These are phyloP conservation scores for Aldabrachelys gigantea DNA, from an alignment of 2,113 vertebrate genomes.

Conservation along the genomic window DNA sequence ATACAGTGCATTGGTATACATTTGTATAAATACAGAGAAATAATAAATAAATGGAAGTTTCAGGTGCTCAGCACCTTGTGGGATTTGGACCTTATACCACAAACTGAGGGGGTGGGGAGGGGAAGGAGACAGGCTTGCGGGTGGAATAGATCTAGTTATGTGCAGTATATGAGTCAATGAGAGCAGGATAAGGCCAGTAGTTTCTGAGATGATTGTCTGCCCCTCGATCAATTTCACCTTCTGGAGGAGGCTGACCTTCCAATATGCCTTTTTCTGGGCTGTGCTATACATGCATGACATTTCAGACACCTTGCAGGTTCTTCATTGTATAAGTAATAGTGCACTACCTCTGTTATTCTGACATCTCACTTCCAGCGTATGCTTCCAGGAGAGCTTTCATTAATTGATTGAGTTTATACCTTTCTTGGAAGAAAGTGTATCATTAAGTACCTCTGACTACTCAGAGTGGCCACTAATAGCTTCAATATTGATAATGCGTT, in stretches of 20 bases:
- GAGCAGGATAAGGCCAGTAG: neutral
- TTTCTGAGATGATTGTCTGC: neutral
- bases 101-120: too few species aligned
- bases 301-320: neutral
- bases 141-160: neutral
- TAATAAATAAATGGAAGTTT: neutral
- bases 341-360: neutral
- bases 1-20: neutral
- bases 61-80: neutral
- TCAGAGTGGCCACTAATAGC: neutral
- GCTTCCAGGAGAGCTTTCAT: neutral
- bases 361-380: neutral
- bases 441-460: neutral
- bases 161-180: neutral
- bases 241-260: neutral
- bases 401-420: neutral
- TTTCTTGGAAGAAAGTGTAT: neutral
- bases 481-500: neutral
- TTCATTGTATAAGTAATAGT: neutral
- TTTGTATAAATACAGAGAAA: neutral
- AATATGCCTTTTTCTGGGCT: neutral
- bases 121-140: neutral
- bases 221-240: neutral
- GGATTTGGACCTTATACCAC: neutral
- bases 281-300: neutral